Conservation (phyloP, 2,113 vertebrate species). For the Percina caprodes region DNA sequence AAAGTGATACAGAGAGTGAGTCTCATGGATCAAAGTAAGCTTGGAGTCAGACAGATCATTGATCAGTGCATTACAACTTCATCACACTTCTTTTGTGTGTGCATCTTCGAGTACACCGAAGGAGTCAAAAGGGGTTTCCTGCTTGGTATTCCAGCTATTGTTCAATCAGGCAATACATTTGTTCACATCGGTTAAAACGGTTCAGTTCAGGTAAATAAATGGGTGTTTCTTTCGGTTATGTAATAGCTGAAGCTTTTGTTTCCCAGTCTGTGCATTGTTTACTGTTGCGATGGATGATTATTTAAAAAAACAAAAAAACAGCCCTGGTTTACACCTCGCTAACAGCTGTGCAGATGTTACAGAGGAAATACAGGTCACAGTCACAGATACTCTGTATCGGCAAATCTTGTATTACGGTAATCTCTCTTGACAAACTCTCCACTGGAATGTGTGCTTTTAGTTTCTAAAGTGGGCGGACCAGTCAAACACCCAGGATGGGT, state of each 20-base stretch:
- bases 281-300: neutral
- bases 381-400: neutral
- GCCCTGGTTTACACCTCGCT: neutral
- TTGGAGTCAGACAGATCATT: slow-evolving; percentile 7
- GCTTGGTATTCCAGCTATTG: neutral
- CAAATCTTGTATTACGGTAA: neutral
- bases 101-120: neutral
- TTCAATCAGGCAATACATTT: slow-evolving; percentile 8
- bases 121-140: neutral
- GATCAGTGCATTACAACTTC: neutral
- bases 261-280: slow-evolving; percentile 10
- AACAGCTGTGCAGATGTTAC: slow-evolving; percentile 5
- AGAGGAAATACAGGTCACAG: neutral
- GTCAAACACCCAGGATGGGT: slow-evolving; percentile 11
- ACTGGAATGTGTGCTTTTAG: slow-evolving; percentile 23
- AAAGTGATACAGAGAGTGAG: slow-evolving; percentile 1
- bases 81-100: neutral
- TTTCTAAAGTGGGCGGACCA: slow-evolving; percentile 16
- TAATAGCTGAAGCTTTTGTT: slow-evolving; percentile 16
- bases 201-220: slow-evolving; percentile 3
- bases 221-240: slow-evolving; percentile 37
- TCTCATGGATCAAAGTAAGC: slow-evolving; percentile 9
- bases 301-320: neutral
- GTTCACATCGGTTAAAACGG: slow-evolving; percentile 4
- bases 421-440: slow-evolving; percentile 11